A percentile compares a stretch with the other conserved stretches of the same genome.
phyloP scores from a whole-genome alignment of 1,140 invertebrate species.

The Drosophila quadrilineata region DNA sequence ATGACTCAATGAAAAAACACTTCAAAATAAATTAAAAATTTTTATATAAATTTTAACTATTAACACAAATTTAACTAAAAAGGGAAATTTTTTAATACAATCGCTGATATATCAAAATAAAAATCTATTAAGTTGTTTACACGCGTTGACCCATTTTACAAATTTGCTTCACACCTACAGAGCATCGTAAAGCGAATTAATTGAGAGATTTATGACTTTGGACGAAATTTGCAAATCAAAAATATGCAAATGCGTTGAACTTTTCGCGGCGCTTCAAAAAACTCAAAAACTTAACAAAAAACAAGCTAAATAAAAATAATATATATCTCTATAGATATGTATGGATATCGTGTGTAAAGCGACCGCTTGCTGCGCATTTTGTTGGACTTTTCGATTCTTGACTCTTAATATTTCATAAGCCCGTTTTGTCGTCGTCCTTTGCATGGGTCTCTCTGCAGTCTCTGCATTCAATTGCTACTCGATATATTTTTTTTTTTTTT shows the following conservation, averaged over 20 bases:
- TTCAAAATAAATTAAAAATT: too few species aligned
- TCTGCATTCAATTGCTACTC: slow-evolving; percentile 40
- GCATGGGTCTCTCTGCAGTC: slow-evolving; percentile 57
- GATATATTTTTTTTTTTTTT: too few species aligned
- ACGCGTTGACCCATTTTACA: slow-evolving; percentile 51
- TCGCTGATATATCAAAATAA: too few species aligned
- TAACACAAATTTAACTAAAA: slow-evolving; percentile 1
- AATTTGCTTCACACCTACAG: slow-evolving; percentile 50
- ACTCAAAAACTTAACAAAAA: too few species aligned
- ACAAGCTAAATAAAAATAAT: too few species aligned
- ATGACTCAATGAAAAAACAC: too few species aligned
- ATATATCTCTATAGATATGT: too few species aligned
- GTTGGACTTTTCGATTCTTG: slow-evolving; percentile 34
- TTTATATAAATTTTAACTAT: too few species aligned
- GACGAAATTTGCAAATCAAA: slow-evolving; percentile 56
- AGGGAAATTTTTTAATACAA: not conserved
- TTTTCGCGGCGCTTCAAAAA: slow-evolving; percentile 70
- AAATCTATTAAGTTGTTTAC: slow-evolving; percentile 28
- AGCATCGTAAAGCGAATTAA: slow-evolving; percentile 54
- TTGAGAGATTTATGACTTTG: slow-evolving; percentile 73
- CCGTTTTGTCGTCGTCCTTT: slow-evolving; percentile 71
- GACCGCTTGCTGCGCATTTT: slow-evolving; percentile 67
- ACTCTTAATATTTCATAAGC: slow-evolving; percentile 75
- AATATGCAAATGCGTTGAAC: slow-evolving; percentile 62
- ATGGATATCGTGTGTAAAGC: too few species aligned